phyloP scores from a whole-genome alignment of 2,113 vertebrate genomes.

The Ascaphus truei region DNA sequence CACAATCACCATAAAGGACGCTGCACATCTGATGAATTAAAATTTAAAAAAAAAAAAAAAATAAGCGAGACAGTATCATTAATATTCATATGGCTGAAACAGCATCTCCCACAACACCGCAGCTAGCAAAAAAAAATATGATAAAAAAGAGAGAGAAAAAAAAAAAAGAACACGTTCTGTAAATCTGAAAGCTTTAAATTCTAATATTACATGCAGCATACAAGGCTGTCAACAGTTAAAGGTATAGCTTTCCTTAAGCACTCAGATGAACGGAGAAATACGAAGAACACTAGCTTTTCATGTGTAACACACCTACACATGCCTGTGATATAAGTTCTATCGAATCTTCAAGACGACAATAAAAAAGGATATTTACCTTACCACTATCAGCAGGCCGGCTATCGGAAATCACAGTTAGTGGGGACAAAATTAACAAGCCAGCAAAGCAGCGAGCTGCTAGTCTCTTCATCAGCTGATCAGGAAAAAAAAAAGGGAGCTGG shows the following conservation, averaged over 20 bases:
- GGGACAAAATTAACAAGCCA: constrained; percentile 99
- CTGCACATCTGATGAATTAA: constrained; percentile 61
- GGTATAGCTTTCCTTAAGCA: constrained; percentile 66
- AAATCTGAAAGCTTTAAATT: constrained; percentile 64
- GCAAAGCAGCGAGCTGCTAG: constrained; percentile 98
- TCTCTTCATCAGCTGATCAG: constrained; percentile 99
- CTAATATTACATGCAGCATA: constrained; percentile 75
- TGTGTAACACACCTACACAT: constrained; percentile 82
- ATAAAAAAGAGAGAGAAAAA: constrained; percentile 54
- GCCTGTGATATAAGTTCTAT: constrained; percentile 81
- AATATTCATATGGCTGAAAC: constrained; percentile 70
- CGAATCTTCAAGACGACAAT: constrained; percentile 82
- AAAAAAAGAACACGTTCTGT: constrained; percentile 51
- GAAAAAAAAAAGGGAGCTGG: constrained; percentile 88
- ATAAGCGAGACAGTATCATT: constrained; percentile 57
- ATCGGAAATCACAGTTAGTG: constrained; percentile 95
- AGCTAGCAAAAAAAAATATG: constrained; percentile 53
- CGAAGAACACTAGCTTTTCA: constrained; percentile 63
- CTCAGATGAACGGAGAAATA: constrained; percentile 64
- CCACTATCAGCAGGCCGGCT: constrained; percentile 91
- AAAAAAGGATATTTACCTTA: constrained; percentile 94
- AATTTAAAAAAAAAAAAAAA: constrained; percentile 47
- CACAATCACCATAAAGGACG: constrained; percentile 62
- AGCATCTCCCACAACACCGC: constrained; percentile 61
- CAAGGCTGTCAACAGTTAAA: constrained; percentile 78